These are phyloP conservation scores for Varecia variegata DNA, from an alignment of 2,797 vertebrate species.

Conservation along the genomic window DNA sequence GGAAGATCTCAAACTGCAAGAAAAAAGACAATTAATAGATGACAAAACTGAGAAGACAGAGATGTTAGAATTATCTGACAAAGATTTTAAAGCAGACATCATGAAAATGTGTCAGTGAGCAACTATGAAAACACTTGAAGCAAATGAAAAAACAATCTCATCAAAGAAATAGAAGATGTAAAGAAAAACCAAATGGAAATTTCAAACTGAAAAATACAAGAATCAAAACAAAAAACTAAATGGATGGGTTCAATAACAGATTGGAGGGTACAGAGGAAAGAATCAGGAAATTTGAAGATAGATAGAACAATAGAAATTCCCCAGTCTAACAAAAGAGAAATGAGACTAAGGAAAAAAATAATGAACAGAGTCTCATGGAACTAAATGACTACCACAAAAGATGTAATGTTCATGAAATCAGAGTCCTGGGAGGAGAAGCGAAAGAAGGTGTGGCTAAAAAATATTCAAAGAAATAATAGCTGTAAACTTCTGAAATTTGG, in stretches of 20 bases:
- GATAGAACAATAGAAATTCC: neutral
- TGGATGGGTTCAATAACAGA: neutral
- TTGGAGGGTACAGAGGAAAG: neutral
- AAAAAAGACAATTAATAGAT: neutral
- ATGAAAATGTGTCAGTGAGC: neutral
- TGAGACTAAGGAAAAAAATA: neutral
- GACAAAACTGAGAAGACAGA: neutral
- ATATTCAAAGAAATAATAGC: neutral
- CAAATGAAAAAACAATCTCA: neutral
- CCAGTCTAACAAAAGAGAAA: neutral
- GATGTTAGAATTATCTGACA: neutral
- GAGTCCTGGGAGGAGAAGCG: neutral
- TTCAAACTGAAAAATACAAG: neutral
- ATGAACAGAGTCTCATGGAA: neutral
- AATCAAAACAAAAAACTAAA: neutral
- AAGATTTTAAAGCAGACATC: conserved; percentile 17
- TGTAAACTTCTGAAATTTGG: conserved; percentile 7
- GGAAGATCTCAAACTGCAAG: neutral
- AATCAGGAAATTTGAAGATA: neutral
- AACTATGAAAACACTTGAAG: conserved; percentile 16
- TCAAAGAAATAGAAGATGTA: neutral
- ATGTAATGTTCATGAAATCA: neutral
- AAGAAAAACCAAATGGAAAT: neutral
- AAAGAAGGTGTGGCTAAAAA: neutral
- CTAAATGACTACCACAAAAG: neutral